Evolutionary conservation across 1,140 invertebrate species (phyloP).

Genomic region (Ephestia elutella): DNA sequence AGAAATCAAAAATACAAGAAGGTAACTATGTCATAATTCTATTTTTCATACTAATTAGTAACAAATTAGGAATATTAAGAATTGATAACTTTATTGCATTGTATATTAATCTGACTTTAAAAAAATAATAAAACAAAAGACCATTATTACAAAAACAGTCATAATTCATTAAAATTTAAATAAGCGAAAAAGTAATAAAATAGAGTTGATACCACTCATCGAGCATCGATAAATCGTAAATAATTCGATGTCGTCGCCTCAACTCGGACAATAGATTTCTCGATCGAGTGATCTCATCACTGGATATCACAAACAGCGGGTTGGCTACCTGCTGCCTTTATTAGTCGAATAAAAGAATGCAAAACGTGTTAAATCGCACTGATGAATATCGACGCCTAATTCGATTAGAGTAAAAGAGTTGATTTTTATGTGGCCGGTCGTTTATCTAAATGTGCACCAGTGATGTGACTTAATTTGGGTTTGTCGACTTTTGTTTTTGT

Average conservation of each 20-base stretch:
- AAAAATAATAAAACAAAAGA: too few species aligned
- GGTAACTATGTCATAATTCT: too few species aligned
- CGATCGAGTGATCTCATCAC: slow-evolving; percentile 57
- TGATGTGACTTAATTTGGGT: neutral
- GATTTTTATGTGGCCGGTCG: slow-evolving; percentile 64
- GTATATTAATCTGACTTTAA: too few species aligned
- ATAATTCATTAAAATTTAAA: neutral
- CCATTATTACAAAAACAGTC: neutral
- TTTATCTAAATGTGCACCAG: slow-evolving; percentile 52
- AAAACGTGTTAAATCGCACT: slow-evolving; percentile 67
- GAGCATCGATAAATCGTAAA: neutral
- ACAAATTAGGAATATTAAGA: too few species aligned
- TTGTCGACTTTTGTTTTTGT: neutral
- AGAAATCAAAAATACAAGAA: too few species aligned
- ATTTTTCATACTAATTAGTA: too few species aligned
- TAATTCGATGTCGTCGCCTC: neutral
- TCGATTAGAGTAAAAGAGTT: slow-evolving; percentile 68
- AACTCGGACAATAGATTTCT: slow-evolving; percentile 66
- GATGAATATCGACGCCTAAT: slow-evolving; percentile 67
- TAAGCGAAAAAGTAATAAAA: neutral
- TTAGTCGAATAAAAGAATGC: slow-evolving; percentile 66
- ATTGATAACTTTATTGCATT: too few species aligned
- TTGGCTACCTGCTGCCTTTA: slow-evolving; percentile 64
- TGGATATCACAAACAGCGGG: slow-evolving; percentile 45
- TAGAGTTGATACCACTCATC: neutral